Evolutionary conservation across 2,113 vertebrate species (phyloP).

Genomic region (Takifugu bimaculatus): DNA sequence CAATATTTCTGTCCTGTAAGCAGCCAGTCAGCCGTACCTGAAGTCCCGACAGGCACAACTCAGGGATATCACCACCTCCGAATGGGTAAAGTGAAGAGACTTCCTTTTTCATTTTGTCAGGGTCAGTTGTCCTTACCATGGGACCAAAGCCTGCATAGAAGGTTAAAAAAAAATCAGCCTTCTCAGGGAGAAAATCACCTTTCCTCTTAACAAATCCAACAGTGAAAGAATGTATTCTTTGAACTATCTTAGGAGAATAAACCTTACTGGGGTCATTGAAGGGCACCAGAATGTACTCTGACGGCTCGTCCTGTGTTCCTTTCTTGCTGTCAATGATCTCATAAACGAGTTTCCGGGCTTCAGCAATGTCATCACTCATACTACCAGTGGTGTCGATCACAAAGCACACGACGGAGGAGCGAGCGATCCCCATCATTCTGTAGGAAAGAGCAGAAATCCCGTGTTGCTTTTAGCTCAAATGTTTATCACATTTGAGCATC

Average conservation of each 20-base stretch:
- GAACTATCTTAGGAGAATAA: too few species aligned
- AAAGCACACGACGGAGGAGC: slow-evolving; percentile 71
- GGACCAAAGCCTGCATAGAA: slow-evolving; percentile 66
- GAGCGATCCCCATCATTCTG: slow-evolving; percentile 74
- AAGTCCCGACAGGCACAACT: slow-evolving; percentile 75
- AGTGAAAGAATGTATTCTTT: too few species aligned
- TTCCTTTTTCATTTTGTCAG: slow-evolving; percentile 64
- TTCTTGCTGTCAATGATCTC: slow-evolving; percentile 68
- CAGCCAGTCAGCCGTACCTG: slow-evolving; percentile 52
- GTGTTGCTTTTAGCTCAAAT: not conserved
- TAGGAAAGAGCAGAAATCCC: not conserved
- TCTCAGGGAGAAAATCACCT: not conserved
- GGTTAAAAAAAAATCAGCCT: slow-evolving; percentile 1
- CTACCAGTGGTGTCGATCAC: slow-evolving; percentile 77
- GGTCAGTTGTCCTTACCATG: slow-evolving; percentile 57
- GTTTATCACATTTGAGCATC: not conserved
- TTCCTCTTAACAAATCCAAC: not conserved
- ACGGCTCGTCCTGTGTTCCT: slow-evolving; percentile 74
- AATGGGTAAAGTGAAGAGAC: slow-evolving; percentile 34
- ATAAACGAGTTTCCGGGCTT: slow-evolving; percentile 42
- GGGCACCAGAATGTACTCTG: slow-evolving; percentile 74
- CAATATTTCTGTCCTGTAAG: too few species aligned
- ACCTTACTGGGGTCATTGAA: slow-evolving; percentile 73
- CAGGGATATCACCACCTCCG: slow-evolving; percentile 59
- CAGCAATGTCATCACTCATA: slow-evolving; percentile 68